Base-by-base conservation (phyloP, 2,888 invertebrate genomes). In the Hydriomena furcata region DNA sequence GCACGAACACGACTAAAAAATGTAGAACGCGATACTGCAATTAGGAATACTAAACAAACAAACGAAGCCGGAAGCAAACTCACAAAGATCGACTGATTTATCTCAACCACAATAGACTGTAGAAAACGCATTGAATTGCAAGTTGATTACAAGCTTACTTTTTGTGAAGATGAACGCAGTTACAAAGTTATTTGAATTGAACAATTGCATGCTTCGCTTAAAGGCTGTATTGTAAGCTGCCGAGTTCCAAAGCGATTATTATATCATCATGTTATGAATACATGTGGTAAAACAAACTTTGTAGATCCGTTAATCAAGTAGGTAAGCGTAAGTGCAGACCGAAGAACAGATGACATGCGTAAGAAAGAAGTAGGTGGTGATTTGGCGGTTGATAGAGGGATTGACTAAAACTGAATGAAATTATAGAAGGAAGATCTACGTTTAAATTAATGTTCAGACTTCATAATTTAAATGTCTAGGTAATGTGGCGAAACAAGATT, bases 101-200 rank as follows among this genome's bases (percentile, higher is more conserved):
- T 38, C 38, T 27, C 45, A 36, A 31, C 45, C 20, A 44, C 50
- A 44, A 44, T 44, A 17, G 38, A 28, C 5, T 8, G 27, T 13
- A 17, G 4, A 40, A 38, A 51, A 51, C 40, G 40, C 23, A 17
- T 43, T 32, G 42, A 34, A 46, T 52, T 30, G 34, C 21, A 10
- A 23, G 23, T 10, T n/a, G 28, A 37, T 43, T 37, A 23, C 47
- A 7, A 31, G 12, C 21, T 23, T 31, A 12, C 27, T 53, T 52
- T 17, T 52, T 56, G 32, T 55, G 8, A 34, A 6, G 48, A 55
- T 55, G 49, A 40, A 25, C 32, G 42, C 45, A 49, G 49, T 43
- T 35, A 48, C 28, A 35, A 47, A 11, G 21, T 24, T 36, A 24
- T 43, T 46, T 25, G 24, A 44, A 40, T 48, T 34, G 10, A 8